Base-by-base conservation (phyloP, 2,113 vertebrate genomes). In the Perca schrenkii region DNA sequence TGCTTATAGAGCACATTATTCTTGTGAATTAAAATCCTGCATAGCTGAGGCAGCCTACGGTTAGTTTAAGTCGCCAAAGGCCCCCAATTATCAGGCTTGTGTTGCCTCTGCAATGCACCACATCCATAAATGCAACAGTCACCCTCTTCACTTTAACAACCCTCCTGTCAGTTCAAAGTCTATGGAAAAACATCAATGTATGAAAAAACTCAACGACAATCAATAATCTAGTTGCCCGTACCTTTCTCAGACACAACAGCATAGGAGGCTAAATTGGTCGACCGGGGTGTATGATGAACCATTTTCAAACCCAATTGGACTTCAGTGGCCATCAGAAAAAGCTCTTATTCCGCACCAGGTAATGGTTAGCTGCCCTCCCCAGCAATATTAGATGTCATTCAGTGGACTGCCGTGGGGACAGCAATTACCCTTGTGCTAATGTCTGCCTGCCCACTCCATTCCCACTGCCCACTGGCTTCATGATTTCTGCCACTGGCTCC, bases 371-470 rank as follows among this genome's bases (percentile, higher is more conserved):
- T 79, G 68, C 77, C 74, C 80, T 91, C 83, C 75, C 40, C 62
- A 60, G 72, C 88, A 87, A 89, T 92, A 93, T 91, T 89, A 91
- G 87, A 83, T 90, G 91, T 92, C 93, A 93, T 89, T 94, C 88
- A 86, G 84, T 47, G 79, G 84, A 86, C 80, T 80, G 87, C 80
- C 17, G 57, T 71, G 79, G 90, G 91, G 85, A 89, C 83, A 82
- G 89, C 89, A 92, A 94, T 94, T 95, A 94, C 92, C 91, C 88
- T 77, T 73, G 80, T 86, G 88, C 90, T 94, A 94, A 95, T 92
- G 90, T 85, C 82, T 61, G 63, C 70, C 85, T 81, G 79, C 81
- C 77, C 75, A 57, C 85, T 84, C 74, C 70, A 80, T 84, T 70
- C 82, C 83, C 58, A 36, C 64, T 83, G 78, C 81, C 75, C 78